Conservation (phyloP, 2,113 vertebrate genomes). For the Chaetorhynchus papuensis region DNA sequence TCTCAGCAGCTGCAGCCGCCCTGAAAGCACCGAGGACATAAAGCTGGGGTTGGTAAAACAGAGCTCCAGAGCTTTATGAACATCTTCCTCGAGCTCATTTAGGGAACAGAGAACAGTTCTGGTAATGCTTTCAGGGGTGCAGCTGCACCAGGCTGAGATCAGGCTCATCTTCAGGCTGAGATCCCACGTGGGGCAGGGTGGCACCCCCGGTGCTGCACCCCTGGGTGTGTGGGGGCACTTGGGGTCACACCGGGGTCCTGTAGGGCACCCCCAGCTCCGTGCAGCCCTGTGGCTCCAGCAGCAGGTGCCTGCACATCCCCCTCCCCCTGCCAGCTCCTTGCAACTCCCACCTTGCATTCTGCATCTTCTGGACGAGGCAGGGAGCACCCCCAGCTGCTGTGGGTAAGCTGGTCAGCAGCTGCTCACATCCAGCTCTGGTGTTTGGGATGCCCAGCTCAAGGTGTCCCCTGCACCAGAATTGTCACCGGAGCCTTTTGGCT, state of each 20-base stretch:
- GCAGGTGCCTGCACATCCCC: background rate
- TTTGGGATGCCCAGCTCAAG: background rate
- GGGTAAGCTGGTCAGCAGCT: background rate
- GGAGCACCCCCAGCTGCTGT: fast-evolving
- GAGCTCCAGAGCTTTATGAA: background rate
- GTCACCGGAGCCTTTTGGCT: background rate
- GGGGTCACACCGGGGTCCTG: fast-evolving
- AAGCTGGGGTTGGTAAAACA: background rate
- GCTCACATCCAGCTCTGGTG: fast-evolving
- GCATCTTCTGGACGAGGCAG: background rate
- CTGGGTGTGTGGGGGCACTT: fast-evolving
- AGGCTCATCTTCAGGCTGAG: background rate
- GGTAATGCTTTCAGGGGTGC: background rate
- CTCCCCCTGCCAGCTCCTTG: background rate
- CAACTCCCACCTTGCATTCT: background rate
- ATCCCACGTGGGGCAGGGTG: fast-evolving
- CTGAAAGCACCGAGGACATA: fast-evolving
- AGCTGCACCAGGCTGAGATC: background rate
- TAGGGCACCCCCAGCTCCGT: too few relatives aligned
- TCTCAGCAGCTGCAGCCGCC: background rate
- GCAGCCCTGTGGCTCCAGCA: background rate
- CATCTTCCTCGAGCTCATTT: background rate
- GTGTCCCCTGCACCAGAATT: fast-evolving
- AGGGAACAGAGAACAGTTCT: background rate
- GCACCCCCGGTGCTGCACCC: fast-evolving